These are phyloP conservation scores for Tragelaphus imberbis DNA, from an alignment of 2,113 vertebrate genomes.

Conservation along the genomic window DNA sequence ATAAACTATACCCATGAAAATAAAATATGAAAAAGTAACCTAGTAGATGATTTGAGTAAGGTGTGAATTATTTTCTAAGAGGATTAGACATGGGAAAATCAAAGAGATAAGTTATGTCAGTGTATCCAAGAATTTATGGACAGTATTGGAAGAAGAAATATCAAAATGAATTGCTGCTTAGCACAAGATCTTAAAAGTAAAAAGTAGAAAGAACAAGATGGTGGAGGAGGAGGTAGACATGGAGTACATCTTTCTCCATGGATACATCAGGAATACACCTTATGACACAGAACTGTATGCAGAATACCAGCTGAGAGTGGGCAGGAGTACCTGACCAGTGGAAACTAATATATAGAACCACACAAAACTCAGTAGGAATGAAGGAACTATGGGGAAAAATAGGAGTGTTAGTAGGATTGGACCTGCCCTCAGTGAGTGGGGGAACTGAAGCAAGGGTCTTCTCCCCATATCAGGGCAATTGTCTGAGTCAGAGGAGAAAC, in stretches of 20 bases:
- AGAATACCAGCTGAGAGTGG: neutral
- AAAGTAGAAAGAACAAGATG: neutral
- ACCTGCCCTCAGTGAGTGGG: neutral
- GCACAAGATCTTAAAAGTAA: neutral
- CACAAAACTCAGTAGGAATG: neutral
- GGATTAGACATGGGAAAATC: slow-evolving; percentile 16
- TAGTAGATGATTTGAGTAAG: slow-evolving; percentile 27
- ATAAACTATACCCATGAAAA: slow-evolving; percentile 56
- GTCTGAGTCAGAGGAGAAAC: neutral
- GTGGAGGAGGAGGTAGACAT: neutral
- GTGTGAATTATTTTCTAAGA: neutral
- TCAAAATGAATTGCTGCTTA: slow-evolving; percentile 14
- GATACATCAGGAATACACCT: neutral
- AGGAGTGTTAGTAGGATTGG: neutral
- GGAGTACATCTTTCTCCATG: neutral
- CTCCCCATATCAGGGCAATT: neutral
- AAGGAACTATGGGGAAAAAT: neutral
- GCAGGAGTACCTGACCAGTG: neutral
- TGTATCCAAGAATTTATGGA: neutral
- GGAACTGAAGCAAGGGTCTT: neutral
- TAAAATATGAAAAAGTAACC: slow-evolving; percentile 45
- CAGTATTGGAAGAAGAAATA: neutral
- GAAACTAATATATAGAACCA: neutral
- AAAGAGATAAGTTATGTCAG: neutral
- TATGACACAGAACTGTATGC: neutral